These are phyloP conservation scores for Ianthella basta DNA, from an alignment of 37 sponge, comb jelly and placozoan species.

Conservation along the genomic window DNA sequence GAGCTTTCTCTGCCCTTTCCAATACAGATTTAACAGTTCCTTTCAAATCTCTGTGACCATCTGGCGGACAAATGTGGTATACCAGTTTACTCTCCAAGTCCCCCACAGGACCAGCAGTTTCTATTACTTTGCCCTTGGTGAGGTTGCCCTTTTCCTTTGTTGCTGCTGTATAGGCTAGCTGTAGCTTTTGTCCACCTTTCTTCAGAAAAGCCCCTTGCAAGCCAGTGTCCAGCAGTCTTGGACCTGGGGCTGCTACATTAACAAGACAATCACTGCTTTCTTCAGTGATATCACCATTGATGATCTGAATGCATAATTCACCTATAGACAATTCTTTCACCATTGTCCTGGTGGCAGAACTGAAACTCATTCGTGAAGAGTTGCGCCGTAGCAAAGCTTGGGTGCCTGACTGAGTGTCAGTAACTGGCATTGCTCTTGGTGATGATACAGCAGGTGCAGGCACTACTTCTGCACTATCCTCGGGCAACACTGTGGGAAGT, in stretches of 20 bases:
- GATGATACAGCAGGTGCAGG: too few species aligned
- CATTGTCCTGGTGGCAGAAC: too few species aligned
- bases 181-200: constrained; percentile 59
- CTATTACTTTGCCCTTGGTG: constrained; percentile 33
- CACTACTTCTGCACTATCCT: too few species aligned
- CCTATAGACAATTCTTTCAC: too few species aligned
- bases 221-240: constrained; percentile 35
- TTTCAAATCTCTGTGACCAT: constrained; percentile 17
- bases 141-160: neutral
- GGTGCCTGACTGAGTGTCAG: too few species aligned
- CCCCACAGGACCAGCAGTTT: constrained; percentile 42
- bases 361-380: too few species aligned
- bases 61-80: constrained; percentile 40
- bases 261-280: constrained; percentile 55
- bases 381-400: too few species aligned
- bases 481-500: too few species aligned
- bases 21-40: constrained; percentile 32
- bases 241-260: constrained; percentile 37
- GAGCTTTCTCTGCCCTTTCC: constrained; percentile 27
- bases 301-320: neutral
- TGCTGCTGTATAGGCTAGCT: constrained; percentile 23
- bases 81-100: constrained; percentile 39
- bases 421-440: too few species aligned
- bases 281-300: constrained; percentile 59
- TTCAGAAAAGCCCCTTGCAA: constrained; percentile 51